Conservation (phyloP, 2,888 invertebrate species). For the Drosophila neotestacea region DNA sequence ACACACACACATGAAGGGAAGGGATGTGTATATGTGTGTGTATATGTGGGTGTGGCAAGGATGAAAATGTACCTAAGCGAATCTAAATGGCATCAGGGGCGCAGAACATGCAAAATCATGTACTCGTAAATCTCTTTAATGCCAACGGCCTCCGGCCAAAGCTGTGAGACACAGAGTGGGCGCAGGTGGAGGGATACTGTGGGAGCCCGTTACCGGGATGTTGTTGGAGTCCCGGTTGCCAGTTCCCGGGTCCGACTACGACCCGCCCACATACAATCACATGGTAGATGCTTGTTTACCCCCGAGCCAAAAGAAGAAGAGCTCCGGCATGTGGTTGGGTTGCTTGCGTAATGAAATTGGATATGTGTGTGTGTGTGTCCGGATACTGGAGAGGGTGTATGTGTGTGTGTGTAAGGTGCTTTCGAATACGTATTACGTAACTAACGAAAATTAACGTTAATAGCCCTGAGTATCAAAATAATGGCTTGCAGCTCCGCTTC, state of each 20-base stretch:
- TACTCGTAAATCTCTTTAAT: constrained; percentile 84
- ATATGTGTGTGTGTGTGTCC: constrained; percentile 33
- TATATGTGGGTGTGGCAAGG: constrained; percentile 56
- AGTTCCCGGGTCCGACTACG: constrained; percentile 42
- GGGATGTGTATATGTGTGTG: constrained; percentile 15
- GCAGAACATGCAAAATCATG: constrained; percentile 84
- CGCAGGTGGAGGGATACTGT: constrained; percentile 24
- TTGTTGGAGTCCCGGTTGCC: neutral
- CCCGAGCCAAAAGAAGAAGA: constrained; percentile 44
- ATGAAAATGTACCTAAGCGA: constrained; percentile 80
- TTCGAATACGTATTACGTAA: constrained; percentile 80
- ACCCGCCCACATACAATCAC: constrained; percentile 47
- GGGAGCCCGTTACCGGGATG: constrained; percentile 10
- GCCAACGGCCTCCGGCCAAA: constrained; percentile 72
- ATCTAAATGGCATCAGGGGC: constrained; percentile 80
- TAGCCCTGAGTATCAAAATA: constrained; percentile 79
- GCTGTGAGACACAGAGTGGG: constrained; percentile 39
- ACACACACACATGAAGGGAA: constrained; percentile 48
- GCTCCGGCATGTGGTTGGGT: constrained; percentile 38
- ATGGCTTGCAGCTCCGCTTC: constrained; percentile 54
- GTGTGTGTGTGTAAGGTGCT: constrained; percentile 66
- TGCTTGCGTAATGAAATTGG: constrained; percentile 67
- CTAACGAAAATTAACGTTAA: constrained; percentile 82
- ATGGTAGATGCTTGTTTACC: constrained; percentile 67
- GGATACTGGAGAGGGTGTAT: constrained; percentile 19